phyloP scores from a whole-genome alignment of 2,797 vertebrate genomes.

The Pseudomugil tenellus region DNA sequence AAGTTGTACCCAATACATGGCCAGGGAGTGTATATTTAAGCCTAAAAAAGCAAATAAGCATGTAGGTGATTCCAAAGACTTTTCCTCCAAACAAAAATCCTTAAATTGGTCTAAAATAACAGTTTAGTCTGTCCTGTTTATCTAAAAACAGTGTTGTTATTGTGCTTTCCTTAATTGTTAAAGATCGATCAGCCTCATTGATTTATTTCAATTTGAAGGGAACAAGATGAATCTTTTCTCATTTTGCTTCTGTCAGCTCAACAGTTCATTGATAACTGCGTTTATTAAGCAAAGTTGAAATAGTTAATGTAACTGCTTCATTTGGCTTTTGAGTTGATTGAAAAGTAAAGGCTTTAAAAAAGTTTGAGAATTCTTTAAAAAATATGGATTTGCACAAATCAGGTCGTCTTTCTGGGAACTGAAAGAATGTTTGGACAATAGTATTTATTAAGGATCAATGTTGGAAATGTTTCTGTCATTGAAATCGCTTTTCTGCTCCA shows the following conservation, averaged over 20 bases:
- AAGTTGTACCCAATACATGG: background rate
- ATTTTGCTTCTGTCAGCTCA: background rate
- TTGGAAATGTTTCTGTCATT: too few relatives aligned
- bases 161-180: conserved; percentile 15
- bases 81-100: background rate
- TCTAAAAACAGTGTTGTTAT: background rate
- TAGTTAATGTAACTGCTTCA: too few relatives aligned
- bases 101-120: background rate
- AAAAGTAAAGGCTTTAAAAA: too few relatives aligned
- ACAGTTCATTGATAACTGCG: background rate
- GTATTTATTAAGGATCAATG: too few relatives aligned
- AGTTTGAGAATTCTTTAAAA: too few relatives aligned
- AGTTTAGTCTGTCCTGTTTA: background rate
- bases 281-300: background rate
- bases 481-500: too few relatives aligned
- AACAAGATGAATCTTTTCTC: background rate
- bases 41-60: conserved; percentile 6
- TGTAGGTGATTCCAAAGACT: conserved; percentile 3
- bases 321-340: too few relatives aligned
- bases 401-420: too few relatives aligned
- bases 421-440: too few relatives aligned
- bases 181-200: conserved; percentile 15
- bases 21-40: background rate
- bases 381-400: too few relatives aligned
- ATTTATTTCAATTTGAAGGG: background rate